Conservation (phyloP, 2,888 invertebrate species). For the Acanthacorydalis orientalis region DNA sequence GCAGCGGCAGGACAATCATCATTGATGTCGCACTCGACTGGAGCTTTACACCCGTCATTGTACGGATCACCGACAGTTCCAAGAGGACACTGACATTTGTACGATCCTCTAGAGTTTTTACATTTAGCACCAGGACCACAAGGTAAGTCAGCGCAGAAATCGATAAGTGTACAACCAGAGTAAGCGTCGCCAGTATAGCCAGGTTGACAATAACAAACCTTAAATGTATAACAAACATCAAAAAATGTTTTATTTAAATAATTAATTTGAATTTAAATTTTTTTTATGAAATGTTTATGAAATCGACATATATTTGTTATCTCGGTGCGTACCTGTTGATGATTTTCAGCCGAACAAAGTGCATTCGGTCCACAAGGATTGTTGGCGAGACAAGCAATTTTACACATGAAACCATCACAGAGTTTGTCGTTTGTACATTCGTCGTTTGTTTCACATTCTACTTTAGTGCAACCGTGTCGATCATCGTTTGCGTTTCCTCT, state of each 20-base stretch:
- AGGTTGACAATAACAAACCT: constrained; percentile 62
- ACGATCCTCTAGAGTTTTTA: constrained; percentile 62
- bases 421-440: constrained; percentile 71
- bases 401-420: constrained; percentile 68
- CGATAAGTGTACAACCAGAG: constrained; percentile 51
- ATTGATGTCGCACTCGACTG: constrained; percentile 66
- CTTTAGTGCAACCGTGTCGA: constrained; percentile 59
- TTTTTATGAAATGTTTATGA: too few species aligned
- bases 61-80: constrained; percentile 76
- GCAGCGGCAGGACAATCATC: constrained; percentile 69
- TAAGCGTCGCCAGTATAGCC: constrained; percentile 70
- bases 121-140: constrained; percentile 70
- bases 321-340: constrained; percentile 41
- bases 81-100: constrained; percentile 59
- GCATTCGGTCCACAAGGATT: constrained; percentile 76
- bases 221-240: too few species aligned
- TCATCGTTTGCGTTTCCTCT: constrained; percentile 58
- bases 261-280: too few species aligned
- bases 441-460: constrained; percentile 53
- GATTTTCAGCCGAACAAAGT: constrained; percentile 69
- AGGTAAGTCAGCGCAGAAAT: constrained; percentile 61
- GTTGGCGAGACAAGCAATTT: constrained; percentile 68
- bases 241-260: too few species aligned
- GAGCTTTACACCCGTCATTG: constrained; percentile 61
- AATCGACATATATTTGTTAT: too few species aligned